These are phyloP conservation scores for Chaenodraco wilsoni DNA, from an alignment of 2,797 vertebrate species.

Conservation along the genomic window DNA sequence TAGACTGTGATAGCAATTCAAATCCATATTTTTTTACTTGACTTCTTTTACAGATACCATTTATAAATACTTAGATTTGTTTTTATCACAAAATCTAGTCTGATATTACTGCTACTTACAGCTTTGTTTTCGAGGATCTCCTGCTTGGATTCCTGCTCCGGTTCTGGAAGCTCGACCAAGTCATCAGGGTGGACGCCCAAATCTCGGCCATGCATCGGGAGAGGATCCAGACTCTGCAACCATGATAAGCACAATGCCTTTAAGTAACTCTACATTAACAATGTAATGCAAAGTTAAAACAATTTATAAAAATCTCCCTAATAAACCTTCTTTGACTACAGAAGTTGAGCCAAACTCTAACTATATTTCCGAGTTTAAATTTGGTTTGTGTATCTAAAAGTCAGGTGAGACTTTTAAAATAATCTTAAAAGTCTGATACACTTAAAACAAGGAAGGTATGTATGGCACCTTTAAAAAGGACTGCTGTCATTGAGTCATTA, in stretches of 20 bases:
- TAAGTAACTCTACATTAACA: accelerated
- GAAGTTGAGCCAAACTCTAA: background rate
- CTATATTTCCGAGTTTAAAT: background rate
- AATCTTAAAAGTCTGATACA: background rate
- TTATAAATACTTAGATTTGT: background rate
- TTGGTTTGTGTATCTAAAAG: background rate
- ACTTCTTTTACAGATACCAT: background rate
- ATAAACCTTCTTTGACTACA: background rate
- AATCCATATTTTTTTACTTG: background rate
- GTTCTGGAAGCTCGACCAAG: slow-evolving; percentile 86
- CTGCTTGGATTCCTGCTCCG: slow-evolving; percentile 91
- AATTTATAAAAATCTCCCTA: background rate
- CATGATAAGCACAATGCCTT: background rate
- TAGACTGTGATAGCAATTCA: background rate
- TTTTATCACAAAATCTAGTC: background rate
- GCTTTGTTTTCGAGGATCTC: slow-evolving; percentile 97
- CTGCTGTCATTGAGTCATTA: slow-evolving; percentile 2
- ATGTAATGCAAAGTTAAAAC: background rate
- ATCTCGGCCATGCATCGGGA: slow-evolving; percentile 89
- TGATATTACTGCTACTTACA: slow-evolving; percentile 77
- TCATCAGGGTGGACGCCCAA: slow-evolving; percentile 88
- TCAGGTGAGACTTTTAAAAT: background rate
- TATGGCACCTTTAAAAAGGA: background rate
- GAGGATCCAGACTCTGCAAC: slow-evolving; percentile 92
- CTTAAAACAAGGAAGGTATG: background rate